Conservation (phyloP, 2,797 vertebrate species). For the Telmatherina bonti region DNA sequence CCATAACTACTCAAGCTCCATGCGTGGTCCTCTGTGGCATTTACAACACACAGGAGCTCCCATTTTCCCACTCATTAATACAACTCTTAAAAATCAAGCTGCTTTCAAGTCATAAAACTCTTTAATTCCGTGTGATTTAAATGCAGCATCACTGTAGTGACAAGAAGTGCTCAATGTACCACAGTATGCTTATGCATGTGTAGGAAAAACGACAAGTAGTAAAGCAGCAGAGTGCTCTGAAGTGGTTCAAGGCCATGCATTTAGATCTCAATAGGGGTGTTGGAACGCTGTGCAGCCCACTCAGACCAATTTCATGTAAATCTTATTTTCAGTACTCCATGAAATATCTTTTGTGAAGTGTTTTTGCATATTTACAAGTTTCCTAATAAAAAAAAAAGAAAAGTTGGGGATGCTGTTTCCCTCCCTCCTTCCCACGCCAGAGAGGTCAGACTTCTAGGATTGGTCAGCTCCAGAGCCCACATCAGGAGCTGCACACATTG, state of each 20-base stretch:
- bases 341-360: not conserved
- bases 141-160: not conserved
- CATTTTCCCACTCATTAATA: not conserved
- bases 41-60: not conserved
- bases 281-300: not conserved
- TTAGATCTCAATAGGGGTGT: not conserved
- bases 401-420: too few species aligned
- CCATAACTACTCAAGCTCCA: not conserved
- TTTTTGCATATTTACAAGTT: too few species aligned
- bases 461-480: too few species aligned
- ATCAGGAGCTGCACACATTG: too few species aligned
- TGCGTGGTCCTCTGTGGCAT: not conserved
- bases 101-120: not conserved
- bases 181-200: not conserved
- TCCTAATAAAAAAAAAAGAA: too few species aligned
- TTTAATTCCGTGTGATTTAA: not conserved
- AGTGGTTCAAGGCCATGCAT: not conserved
- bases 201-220: not conserved
- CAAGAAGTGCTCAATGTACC: not conserved
- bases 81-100: not conserved
- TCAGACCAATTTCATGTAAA: not conserved
- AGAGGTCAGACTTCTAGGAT: too few species aligned
- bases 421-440: too few species aligned
- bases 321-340: not conserved
- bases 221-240: not conserved